Evolutionary conservation across 2,113 vertebrate species (phyloP).

Genomic region (Calyptomena viridis): DNA sequence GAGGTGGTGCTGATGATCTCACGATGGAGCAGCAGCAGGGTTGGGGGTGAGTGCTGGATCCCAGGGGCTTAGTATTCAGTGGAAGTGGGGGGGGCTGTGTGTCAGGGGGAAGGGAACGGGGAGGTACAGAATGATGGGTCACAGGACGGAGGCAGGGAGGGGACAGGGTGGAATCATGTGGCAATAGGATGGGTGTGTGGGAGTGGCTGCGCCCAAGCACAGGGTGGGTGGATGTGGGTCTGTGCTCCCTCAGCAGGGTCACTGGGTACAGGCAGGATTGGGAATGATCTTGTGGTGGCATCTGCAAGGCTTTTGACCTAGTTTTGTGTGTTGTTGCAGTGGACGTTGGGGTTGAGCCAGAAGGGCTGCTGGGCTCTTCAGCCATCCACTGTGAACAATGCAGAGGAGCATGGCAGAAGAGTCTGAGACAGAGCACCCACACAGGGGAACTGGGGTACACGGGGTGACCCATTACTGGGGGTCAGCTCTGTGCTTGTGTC

Average conservation of each 20-base stretch:
- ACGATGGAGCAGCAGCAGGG: rapidly evolving
- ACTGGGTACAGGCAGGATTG: background rate
- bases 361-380: background rate
- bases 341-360: background rate
- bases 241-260: background rate
- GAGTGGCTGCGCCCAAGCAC: rapidly evolving
- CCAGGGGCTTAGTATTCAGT: rapidly evolving
- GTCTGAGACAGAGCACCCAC: background rate
- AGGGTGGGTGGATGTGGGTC: too few relatives aligned
- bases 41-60: background rate
- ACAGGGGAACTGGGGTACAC: background rate
- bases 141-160: rapidly evolving
- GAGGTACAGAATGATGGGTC: background rate
- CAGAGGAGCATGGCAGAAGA: background rate
- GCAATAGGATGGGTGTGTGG: background rate
- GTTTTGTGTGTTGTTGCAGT: background rate
- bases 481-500: background rate
- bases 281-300: rapidly evolving
- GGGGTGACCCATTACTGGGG: background rate
- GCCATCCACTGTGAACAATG: rapidly evolving
- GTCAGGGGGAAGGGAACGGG: rapidly evolving
- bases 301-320: background rate
- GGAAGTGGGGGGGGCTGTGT: rapidly evolving
- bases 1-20: rapidly evolving
- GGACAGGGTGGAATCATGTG: background rate